phyloP scores from a whole-genome alignment of 2,113 vertebrate species.

The Podarcis raffonei region DNA sequence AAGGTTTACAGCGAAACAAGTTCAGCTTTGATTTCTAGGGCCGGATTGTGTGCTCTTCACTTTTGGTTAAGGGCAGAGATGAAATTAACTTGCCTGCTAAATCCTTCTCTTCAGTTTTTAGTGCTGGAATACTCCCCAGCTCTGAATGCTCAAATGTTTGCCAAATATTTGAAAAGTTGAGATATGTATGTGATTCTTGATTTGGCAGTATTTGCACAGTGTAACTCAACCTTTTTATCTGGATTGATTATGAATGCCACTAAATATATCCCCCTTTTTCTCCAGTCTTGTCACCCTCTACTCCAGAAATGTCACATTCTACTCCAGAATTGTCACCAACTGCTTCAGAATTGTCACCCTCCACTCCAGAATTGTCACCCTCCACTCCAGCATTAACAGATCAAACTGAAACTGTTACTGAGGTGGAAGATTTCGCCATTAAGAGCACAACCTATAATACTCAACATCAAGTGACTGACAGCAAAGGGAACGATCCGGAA shows the following conservation, averaged over 20 bases:
- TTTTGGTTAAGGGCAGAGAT: background rate
- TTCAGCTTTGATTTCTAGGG: background rate
- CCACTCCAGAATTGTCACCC: conserved; percentile 5
- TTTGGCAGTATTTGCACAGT: background rate
- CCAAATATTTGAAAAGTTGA: background rate
- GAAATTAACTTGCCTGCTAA: background rate
- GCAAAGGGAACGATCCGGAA: conserved; percentile 51
- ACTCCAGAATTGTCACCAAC: background rate
- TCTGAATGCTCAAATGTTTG: background rate
- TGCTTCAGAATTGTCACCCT: conserved; percentile 25
- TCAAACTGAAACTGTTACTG: conserved; percentile 56
- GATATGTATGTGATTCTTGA: background rate
- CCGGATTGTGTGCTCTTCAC: background rate
- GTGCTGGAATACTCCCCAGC: background rate
- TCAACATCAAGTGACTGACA: conserved; percentile 36
- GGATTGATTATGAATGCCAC: background rate
- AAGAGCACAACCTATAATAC: conserved; percentile 54
- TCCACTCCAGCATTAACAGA: conserved; percentile 22
- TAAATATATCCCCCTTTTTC: conserved; percentile 41
- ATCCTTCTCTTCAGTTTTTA: background rate
- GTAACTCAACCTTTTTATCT: background rate
- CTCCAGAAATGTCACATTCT: background rate
- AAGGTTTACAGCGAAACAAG: background rate
- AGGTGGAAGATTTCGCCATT: conserved; percentile 54
- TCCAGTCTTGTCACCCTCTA: conserved; percentile 52